Conservation (phyloP, 2,113 vertebrate genomes). For the Mixornis gularis region DNA sequence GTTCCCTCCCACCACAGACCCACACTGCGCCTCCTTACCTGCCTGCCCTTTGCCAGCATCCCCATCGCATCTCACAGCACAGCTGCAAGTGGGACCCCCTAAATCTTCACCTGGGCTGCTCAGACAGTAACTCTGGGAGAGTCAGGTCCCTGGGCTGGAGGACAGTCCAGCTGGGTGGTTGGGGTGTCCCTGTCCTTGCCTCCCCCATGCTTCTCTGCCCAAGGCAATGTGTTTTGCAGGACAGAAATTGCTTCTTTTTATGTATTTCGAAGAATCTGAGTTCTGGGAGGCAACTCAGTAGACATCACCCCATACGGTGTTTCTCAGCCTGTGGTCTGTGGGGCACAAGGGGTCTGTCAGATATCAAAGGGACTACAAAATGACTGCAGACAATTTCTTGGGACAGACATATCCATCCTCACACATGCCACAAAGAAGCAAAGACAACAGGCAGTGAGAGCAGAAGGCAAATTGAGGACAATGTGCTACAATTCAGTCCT, state of each 20-base stretch:
- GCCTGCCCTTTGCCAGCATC: not conserved
- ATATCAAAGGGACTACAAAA: not conserved
- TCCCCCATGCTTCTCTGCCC: not conserved
- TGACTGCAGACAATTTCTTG: not conserved
- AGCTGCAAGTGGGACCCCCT: not conserved
- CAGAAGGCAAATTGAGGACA: not conserved
- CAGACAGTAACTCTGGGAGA: not conserved
- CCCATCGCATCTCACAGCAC: not conserved
- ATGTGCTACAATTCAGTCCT: not conserved
- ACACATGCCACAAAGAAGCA: not conserved
- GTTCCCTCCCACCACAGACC: not conserved
- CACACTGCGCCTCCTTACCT: not conserved
- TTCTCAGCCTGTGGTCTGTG: not conserved
- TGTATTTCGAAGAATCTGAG: not conserved
- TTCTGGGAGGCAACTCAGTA: not conserved
- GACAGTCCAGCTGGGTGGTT: not conserved
- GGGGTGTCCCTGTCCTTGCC: not conserved
- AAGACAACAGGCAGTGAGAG: not conserved
- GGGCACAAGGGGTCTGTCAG: not conserved
- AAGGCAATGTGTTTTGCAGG: not conserved
- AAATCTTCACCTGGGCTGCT: not conserved
- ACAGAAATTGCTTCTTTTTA: not conserved
- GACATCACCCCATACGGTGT: not conserved
- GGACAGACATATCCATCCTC: not conserved
- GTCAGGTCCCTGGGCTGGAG: not conserved